Evolutionary conservation across 2,888 invertebrate genomes (phyloP), one percentile per base, ranked within the genome.

Genomic region (Mantis religiosa): DNA sequence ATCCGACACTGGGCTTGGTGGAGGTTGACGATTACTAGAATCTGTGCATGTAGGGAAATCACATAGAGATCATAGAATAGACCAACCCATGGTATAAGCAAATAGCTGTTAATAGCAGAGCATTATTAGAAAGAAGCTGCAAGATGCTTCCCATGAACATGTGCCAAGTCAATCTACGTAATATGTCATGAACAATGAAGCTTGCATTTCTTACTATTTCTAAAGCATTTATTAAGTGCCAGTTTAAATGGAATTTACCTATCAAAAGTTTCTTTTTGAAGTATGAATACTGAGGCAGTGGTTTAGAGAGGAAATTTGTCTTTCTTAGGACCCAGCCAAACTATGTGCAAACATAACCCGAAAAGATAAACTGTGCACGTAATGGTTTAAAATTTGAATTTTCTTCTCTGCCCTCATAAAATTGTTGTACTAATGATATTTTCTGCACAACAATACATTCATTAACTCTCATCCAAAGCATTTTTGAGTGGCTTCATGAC

Each of bases 11-110:
- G 92, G 91, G 93, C 93, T 94, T 94, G 93, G 95, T 93, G 93
- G 94, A 94, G 94, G 95, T 94, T 94, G 94, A 93, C 95, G 95
- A 93, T 95, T 93, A 93, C 94, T 94, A 93, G 94, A 93, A 92
- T 93, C 93, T 93, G 93, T 34, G 87, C 71, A 27, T 28, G 82
- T 71, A 71, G 15, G 54, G 82, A 82, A 87, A 82, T n/a, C 87
- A 87, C 30, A 86, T 54, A 86, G 30, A 86, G 81, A 86, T 81
- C 71, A 86, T 25, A 86, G 81, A 86, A 30, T 28, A 87, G 85
- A 85, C 85, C 85, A 85, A 85, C 85, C 85, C 87, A 87, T 14
- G 28, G 54, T 71, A 71, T 25, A 71, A 71, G 54, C 54, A 71
- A 71, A 71, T 20, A 71, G 54, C 54, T 71, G 54, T 71, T 71